Base-by-base conservation (phyloP, 2,113 vertebrate species). In the Bufo bufo region DNA sequence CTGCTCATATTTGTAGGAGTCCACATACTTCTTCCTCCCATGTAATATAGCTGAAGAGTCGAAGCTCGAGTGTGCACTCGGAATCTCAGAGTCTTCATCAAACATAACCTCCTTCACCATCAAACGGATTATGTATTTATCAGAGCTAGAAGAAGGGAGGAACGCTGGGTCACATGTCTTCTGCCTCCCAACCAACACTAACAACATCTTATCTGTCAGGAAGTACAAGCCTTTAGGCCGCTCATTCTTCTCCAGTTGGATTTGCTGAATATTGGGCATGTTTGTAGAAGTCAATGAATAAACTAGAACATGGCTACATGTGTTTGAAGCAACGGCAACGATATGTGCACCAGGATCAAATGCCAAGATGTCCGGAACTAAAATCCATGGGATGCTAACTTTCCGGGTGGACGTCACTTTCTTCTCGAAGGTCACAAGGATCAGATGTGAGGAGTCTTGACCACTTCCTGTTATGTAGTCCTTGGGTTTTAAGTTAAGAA, bases 151-250 rank as follows among this genome's bases (percentile, higher is more conserved):
- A 16, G 97, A 96, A 0, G 97, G 96, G 87, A 98, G 96, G 91
- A 99, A 99, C 1, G 96, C 93, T 0, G 94, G 94, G 52, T 99
- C 97, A 3, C 49, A 94, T 81, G 95, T 93, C 91, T 97, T 98
- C 87, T 96, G 98, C 86, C 83, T 95, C 89, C 98, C 98, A 69
- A 99, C 96, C 92, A 98, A 94, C 90, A 99, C 91, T 71, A 99
- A 86, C 90, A 99, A 92, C 83, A 96, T 93, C 90, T 95, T 97
- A 77, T 97, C 95, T 23, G 92, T 96, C 89, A 99, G 93, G 91
- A 99, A 99, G 90, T 97, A 97, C 1, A 99, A 83, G 0, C 98
- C 98, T 92, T 99, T 99, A 1, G 98, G 98, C 69, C 96, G 95
- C 89, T 99, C 98, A 0, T 93, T 95, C 33, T 93, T 93, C 91